A percentile compares a stretch with the other conserved stretches of the same genome.
Evolutionary conservation across 2,113 vertebrate genomes (phyloP).

Genomic region (Rhinopomastus cyanomelas): DNA sequence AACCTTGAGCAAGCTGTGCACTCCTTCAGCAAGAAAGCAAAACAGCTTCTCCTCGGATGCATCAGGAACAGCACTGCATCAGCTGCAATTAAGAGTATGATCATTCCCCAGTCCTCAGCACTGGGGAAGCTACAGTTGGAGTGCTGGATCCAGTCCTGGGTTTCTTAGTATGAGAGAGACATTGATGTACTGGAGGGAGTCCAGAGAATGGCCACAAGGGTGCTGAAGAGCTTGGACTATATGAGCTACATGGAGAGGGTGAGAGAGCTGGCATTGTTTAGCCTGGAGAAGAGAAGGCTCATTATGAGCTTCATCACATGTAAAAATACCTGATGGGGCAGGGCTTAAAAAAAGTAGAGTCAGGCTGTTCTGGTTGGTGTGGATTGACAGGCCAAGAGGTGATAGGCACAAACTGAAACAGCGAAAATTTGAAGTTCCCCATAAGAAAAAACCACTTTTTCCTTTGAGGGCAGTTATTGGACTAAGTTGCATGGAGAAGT

Average conservation of each 20-base stretch:
- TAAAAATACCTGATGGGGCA: not conserved
- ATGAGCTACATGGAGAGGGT: rapidly evolving
- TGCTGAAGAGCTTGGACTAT: not conserved
- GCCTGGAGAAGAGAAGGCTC: not conserved
- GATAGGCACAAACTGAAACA: not conserved
- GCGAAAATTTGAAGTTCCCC: not conserved
- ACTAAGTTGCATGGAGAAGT: not conserved
- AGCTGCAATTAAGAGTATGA: not conserved
- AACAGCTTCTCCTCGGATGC: not conserved
- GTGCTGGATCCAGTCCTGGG: not conserved
- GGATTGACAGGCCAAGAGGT: not conserved
- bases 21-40: not conserved
- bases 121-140: not conserved
- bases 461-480: not conserved
- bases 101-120: not conserved
- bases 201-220: not conserved
- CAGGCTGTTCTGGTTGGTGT: not conserved
- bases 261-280: not conserved
- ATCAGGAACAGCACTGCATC: not conserved
- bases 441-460: not conserved
- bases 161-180: not conserved
- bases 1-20: not conserved
- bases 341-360: not conserved
- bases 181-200: not conserved
- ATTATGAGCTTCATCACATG: not conserved